phyloP scores from a whole-genome alignment of 2,888 invertebrate species.

The Odontomyia ornata region DNA sequence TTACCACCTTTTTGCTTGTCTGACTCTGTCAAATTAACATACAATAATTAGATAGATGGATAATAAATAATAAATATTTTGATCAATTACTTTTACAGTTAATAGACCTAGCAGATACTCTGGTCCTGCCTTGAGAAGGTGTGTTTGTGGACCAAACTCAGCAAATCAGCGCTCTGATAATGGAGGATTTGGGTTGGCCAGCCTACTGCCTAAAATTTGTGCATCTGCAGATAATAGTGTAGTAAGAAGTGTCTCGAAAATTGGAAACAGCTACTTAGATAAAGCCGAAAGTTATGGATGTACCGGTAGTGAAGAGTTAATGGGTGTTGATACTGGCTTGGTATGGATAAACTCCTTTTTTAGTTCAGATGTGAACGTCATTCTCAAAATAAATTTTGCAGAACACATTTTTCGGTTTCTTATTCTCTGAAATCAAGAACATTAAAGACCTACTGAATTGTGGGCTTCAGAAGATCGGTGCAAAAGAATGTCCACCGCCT shows the following conservation, averaged over 20 bases:
- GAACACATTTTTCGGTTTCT: conserved; percentile 24
- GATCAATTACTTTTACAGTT: too few relatives aligned
- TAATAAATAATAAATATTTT: too few relatives aligned
- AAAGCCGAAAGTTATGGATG: neutral
- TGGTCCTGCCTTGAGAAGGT: too few relatives aligned
- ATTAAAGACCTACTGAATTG: conserved; percentile 16
- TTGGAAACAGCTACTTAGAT: neutral
- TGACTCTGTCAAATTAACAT: too few relatives aligned
- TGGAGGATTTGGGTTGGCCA: neutral
- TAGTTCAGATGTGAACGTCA: neutral
- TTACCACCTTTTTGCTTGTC: too few relatives aligned
- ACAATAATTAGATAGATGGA: too few relatives aligned
- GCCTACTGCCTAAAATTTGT: neutral
- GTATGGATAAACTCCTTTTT: neutral
- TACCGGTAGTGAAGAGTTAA: neutral
- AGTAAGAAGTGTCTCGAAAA: neutral
- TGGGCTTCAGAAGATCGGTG: conserved; percentile 21
- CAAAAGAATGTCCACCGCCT: neutral
- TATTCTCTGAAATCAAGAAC: conserved; percentile 29
- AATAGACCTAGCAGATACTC: too few relatives aligned
- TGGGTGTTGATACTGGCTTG: neutral
- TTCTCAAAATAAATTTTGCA: neutral
- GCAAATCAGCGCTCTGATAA: neutral
- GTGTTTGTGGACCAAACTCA: neutral
- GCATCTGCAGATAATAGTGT: neutral